Base-by-base conservation (phyloP, 2,888 invertebrate genomes). In the Lithophane leautieri region DNA sequence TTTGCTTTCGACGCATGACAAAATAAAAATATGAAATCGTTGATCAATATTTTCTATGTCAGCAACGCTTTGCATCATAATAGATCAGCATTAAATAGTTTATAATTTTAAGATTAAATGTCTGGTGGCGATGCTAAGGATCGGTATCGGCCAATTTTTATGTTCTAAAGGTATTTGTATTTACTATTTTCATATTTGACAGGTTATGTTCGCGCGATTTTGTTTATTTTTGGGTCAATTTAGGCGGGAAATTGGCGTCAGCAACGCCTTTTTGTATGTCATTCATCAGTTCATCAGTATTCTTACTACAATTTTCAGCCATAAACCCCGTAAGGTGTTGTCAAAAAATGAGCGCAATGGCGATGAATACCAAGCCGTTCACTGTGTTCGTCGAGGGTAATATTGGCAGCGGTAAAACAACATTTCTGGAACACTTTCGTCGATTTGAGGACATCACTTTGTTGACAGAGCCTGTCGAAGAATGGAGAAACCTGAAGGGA, bases 381-480 rank as follows among this genome's bases (percentile, higher is more conserved):
- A 98, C 98, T 0, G 98, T 99, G 40, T 97, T 98, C 60, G 98
- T 99, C 52, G 99, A 99, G 92, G 99, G 99, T 44, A 99, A 99
- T 93, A 98, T 99, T 89, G 99, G 99, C 44, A 98, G 98, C 91
- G 99, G 99, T 0, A 99, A 99, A 96, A 98, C 99, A 2, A 98
- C 98, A 12, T 98, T 98, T 92, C 93, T 99, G 25, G 97, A 98
- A 90, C 97, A 98, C 95, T 98, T 98, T 91, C 97, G 97, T 71
- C 97, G 97, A 89, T 97, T 97, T 90, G 97, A 97, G 67, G 97
- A 98, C 87, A 97, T 98, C 44, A 97, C 97, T 50, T 91, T 97
- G 66, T 88, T 97, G 66, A 97, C 97, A 2, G 99, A 99, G 92
- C 99, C 99, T 1, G 98, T 99, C 1, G 97, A 98, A 85, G 97